Conservation (phyloP, 2,797 vertebrate genomes). For the Chaunax sp. region DNA sequence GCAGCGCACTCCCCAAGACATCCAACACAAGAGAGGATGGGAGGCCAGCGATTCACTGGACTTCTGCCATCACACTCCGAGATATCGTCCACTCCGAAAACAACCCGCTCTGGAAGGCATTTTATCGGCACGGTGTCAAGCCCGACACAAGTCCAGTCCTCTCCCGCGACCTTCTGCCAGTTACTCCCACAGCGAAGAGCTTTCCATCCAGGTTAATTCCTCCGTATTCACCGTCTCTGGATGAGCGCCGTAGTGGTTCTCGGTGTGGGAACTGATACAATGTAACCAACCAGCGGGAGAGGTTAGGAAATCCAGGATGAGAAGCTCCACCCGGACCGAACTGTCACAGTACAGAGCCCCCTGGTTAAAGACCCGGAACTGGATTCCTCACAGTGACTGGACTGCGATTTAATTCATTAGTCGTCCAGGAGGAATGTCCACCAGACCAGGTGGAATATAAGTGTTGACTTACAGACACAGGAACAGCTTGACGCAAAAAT, state of each 20-base stretch:
- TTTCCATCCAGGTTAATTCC: constrained; percentile 80
- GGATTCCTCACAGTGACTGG: constrained; percentile 47
- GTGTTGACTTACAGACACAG: background rate
- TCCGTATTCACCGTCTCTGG: constrained; percentile 67
- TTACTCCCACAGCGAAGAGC: constrained; percentile 75
- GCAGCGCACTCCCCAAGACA: constrained; percentile 81
- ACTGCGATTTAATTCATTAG: constrained; percentile 13
- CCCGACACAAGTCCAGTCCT: constrained; percentile 47
- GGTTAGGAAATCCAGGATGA: constrained; percentile 78
- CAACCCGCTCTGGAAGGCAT: constrained; percentile 73
- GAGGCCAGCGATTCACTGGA: constrained; percentile 86
- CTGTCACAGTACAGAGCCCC: constrained; percentile 43
- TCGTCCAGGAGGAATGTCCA: background rate
- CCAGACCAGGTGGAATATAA: background rate
- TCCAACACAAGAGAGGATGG: constrained; percentile 82
- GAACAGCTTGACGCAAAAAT: no score
- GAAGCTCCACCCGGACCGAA: constrained; percentile 73
- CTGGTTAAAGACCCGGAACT: constrained; percentile 75
- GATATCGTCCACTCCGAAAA: constrained; percentile 79
- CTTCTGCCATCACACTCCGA: constrained; percentile 84
- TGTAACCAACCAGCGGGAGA: constrained; percentile 82
- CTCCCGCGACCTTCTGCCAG: constrained; percentile 55
- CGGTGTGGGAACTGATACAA: constrained; percentile 85
- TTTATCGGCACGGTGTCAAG: constrained; percentile 57
- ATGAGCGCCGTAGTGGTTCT: constrained; percentile 72